Evolutionary conservation across 2,888 invertebrate genomes (phyloP), one percentile per base, ranked within the genome.

Genomic region (Campoplex nolae): DNA sequence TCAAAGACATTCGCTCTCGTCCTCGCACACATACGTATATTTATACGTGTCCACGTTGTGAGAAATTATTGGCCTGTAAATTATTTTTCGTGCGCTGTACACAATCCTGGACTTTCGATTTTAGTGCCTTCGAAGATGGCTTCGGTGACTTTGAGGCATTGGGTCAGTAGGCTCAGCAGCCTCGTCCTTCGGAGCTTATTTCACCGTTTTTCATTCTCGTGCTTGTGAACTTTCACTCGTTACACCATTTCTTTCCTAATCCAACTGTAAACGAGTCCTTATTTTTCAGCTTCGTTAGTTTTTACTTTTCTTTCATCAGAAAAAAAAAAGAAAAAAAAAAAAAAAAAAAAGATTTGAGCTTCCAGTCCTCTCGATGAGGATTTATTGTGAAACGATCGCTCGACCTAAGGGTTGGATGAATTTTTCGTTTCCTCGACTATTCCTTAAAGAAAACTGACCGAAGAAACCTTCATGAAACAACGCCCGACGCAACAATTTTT

Each of bases 51-150:
- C 45, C 32, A 16, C 18, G 42, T 56, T 28, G 75, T 42, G 77
- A 56, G 77, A 71, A 77, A 78, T 81, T 86, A 84, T 86, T 81
- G 86, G 84, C 88, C 88, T 87, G 88, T 89, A 85, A 88, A 90
- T 90, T 86, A 87, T 85, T 56, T 76, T 81, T 80, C 79, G 85
- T 78, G 83, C 88, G 87, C 83, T 87, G 78, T 83, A 73, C 48
- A 73, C 54, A 35, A 78, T 79, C 70, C 67, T 32, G 85, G 79
- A 86, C 90, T 90, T 90, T 90, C 88, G 87, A 89, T 90, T 92
- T 92, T 91, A 90, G 84, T 77, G 85, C 85, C 86, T 76, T 58
- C 54, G 56, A 62, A 23, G 62, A 48, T 56, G 75, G 79, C 58
- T 74, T 87, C 88, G 48, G 62, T 54, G 68, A 85, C 68, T 80